These are phyloP conservation scores for Pyrgilauda ruficollis DNA, from an alignment of 2,113 vertebrate species.

Conservation along the genomic window DNA sequence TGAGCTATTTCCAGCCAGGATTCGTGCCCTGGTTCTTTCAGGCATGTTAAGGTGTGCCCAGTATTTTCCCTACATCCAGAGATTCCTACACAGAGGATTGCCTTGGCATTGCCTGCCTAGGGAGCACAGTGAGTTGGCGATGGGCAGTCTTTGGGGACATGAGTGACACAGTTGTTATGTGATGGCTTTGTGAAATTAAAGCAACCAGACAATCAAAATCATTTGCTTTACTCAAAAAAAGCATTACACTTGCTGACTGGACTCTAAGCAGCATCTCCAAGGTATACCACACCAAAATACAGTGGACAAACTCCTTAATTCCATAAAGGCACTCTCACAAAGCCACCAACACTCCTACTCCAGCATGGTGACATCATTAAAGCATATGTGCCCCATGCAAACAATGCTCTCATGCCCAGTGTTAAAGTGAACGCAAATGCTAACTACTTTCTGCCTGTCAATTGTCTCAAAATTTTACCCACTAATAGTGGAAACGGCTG, in stretches of 20 bases:
- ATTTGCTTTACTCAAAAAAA: not conserved
- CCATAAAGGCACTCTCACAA: not conserved
- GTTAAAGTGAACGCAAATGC: not conserved
- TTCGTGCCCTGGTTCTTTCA: not conserved
- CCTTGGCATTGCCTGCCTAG: not conserved
- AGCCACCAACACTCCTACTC: not conserved
- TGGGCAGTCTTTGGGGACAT: rapidly evolving
- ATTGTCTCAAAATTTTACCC: not conserved
- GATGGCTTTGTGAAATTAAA: not conserved
- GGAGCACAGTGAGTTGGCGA: not conserved
- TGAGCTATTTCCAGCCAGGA: not conserved
- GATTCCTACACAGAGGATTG: not conserved
- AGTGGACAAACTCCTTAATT: not conserved
- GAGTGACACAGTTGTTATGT: not conserved
- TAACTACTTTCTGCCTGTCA: conserved; percentile 18
- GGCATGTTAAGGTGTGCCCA: not conserved
- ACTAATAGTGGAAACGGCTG: not conserved
- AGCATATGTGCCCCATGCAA: conserved; percentile 20
- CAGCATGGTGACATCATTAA: not conserved
- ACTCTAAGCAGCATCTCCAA: not conserved
- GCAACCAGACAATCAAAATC: not conserved
- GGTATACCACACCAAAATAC: not conserved
- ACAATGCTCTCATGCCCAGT: not conserved
- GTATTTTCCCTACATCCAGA: not conserved
- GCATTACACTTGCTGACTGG: not conserved